Evolutionary conservation across 2,888 invertebrate genomes (phyloP).

Genomic region (Platycheirus albimanus): DNA sequence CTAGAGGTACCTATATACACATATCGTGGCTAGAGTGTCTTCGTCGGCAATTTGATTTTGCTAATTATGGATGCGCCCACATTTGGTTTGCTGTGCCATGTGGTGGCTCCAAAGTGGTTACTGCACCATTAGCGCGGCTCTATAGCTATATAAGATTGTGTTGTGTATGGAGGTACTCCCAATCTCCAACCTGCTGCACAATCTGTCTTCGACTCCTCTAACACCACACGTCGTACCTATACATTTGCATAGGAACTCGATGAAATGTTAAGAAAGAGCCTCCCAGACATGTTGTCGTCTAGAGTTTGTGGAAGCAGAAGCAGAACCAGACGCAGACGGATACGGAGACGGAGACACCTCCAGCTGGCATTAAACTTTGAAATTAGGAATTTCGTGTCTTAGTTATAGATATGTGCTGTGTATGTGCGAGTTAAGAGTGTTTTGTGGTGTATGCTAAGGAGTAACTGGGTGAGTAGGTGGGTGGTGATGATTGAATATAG

Average conservation of each 20-base stretch:
- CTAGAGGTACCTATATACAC: too few relatives aligned
- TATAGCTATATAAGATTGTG: too few relatives aligned
- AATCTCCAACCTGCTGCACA: constrained; percentile 35
- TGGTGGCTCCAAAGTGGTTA: constrained; percentile 52
- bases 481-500: too few relatives aligned
- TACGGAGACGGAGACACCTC: constrained; percentile 34
- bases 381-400: constrained; percentile 19
- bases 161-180: background rate
- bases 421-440: background rate
- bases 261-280: constrained; percentile 55
- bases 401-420: background rate
- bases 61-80: constrained; percentile 74
- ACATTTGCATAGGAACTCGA: constrained; percentile 50
- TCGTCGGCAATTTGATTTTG: constrained; percentile 68
- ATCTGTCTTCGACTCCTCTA: constrained; percentile 19
- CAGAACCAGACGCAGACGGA: constrained; percentile 14
- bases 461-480: background rate
- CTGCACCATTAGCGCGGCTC: constrained; percentile 59
- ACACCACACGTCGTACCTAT: constrained; percentile 2
- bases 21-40: background rate
- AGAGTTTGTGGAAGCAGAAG: background rate
- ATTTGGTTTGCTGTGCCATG: constrained; percentile 54
- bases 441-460: too few relatives aligned
- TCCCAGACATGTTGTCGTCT: constrained; percentile 57
- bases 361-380: constrained; percentile 38